Evolutionary conservation across 1,140 invertebrate genomes (phyloP).

Genomic region (Coenobita brevimanus): DNA sequence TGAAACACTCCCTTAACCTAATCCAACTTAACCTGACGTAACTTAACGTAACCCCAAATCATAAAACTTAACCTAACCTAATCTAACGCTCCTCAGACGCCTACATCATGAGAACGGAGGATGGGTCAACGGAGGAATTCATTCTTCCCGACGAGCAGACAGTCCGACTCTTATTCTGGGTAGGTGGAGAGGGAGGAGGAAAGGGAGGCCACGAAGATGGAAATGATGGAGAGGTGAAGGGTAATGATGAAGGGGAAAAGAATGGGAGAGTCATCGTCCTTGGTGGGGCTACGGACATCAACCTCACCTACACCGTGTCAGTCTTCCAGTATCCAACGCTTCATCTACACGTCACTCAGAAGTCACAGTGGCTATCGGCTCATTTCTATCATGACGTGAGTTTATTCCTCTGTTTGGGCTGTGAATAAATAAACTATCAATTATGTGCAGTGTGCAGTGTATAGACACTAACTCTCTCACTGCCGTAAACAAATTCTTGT

Average conservation of each 20-base stretch:
- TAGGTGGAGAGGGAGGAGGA: too few species aligned
- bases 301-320: neutral
- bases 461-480: neutral
- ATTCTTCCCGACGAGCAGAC: too few species aligned
- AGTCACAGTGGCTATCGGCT: neutral
- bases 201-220: too few species aligned
- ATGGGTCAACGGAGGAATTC: too few species aligned
- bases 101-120: too few species aligned
- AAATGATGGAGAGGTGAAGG: neutral
- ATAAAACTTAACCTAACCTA: too few species aligned
- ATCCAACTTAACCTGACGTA: too few species aligned
- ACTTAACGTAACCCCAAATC: too few species aligned
- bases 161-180: too few species aligned
- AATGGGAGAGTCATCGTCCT: neutral
- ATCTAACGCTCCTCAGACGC: too few species aligned
- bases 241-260: too few species aligned
- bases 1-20: too few species aligned
- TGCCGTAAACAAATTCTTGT: neutral
- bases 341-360: neutral
- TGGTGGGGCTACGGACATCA: neutral
- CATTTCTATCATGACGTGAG: constrained; percentile 25
- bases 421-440: neutral
- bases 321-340: neutral
- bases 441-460: neutral
- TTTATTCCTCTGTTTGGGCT: neutral